These are phyloP conservation scores for Menidia beryllina DNA, from an alignment of 2,113 vertebrate genomes.

Conservation along the genomic window DNA sequence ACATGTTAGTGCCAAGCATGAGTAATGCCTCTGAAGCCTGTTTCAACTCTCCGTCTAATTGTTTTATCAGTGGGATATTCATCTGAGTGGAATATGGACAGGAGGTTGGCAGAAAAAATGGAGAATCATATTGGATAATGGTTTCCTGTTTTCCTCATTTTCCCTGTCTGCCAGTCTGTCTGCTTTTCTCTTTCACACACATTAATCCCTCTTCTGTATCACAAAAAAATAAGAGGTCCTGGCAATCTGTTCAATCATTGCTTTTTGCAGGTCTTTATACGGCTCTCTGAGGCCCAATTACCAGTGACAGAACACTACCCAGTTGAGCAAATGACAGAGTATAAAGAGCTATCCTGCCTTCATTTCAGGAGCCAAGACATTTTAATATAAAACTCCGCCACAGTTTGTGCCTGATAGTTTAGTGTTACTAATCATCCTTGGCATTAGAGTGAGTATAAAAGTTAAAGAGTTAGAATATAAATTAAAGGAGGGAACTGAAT, in stretches of 20 bases:
- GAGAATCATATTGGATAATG: slow-evolving; percentile 60
- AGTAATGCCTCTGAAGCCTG: slow-evolving; percentile 56
- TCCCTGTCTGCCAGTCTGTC: slow-evolving; percentile 35
- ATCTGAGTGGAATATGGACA: slow-evolving; percentile 55
- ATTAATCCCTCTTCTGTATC: slow-evolving; percentile 25
- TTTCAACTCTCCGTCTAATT: slow-evolving; percentile 66
- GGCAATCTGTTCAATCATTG: slow-evolving; percentile 64
- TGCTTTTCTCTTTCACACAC: slow-evolving; percentile 14
- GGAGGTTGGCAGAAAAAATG: slow-evolving; percentile 54
- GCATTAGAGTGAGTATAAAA: slow-evolving; percentile 49
- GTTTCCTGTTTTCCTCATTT: slow-evolving; percentile 39
- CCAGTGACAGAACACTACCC: slow-evolving; percentile 61
- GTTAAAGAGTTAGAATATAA: slow-evolving; percentile 30
- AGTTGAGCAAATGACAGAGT: slow-evolving; percentile 55
- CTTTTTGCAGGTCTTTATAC: slow-evolving; percentile 53
- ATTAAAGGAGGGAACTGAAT: slow-evolving; percentile 45
- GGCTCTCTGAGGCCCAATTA: slow-evolving; percentile 72
- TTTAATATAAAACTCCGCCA: slow-evolving; percentile 59
- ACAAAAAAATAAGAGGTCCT: slow-evolving; percentile 50
- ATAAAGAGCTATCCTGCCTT: slow-evolving; percentile 43
- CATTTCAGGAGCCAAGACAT: slow-evolving; percentile 36
- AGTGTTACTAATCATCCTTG: slow-evolving; percentile 47
- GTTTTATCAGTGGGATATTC: slow-evolving; percentile 63
- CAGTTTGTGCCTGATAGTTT: slow-evolving; percentile 51
- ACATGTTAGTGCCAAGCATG: slow-evolving; percentile 52